phyloP scores from a whole-genome alignment of 53 echinoderm and acorn worm species.

The Zoroaster sp. region DNA sequence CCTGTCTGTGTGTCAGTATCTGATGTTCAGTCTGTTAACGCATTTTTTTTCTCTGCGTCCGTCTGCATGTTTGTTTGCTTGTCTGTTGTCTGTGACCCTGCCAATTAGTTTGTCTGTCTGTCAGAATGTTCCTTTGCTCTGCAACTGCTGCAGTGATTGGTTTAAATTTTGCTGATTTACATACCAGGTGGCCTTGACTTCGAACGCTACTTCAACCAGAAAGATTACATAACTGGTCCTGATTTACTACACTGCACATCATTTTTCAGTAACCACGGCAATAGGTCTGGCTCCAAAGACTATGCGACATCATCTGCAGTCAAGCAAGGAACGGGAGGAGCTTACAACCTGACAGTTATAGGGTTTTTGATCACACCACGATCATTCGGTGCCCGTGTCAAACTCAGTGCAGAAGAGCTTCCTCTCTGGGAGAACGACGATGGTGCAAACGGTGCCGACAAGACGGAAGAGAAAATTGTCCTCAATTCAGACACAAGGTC shows the following conservation, averaged over 20 bases:
- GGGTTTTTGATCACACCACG: constrained; percentile 85
- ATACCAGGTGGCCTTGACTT: constrained; percentile 56
- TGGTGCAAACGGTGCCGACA: background rate
- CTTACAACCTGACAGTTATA: constrained; percentile 66
- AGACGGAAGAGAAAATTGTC: background rate
- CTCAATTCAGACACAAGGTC: background rate
- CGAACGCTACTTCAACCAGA: constrained; percentile 62
- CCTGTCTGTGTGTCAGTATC: background rate
- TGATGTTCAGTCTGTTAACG: too few relatives aligned
- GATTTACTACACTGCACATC: constrained; percentile 85
- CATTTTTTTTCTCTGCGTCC: too few relatives aligned
- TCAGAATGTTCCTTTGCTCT: too few relatives aligned
- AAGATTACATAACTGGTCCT: constrained; percentile 59
- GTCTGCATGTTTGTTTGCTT: too few relatives aligned
- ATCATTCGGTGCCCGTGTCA: constrained; percentile 75
- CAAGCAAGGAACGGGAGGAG: constrained; percentile 36
- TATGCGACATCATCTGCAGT: constrained; percentile 53
- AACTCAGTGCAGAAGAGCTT: constrained; percentile 60
- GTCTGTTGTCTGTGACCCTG: too few relatives aligned
- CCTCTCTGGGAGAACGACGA: constrained; percentile 63
- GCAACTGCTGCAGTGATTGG: too few relatives aligned
- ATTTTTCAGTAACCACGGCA: constrained; percentile 67
- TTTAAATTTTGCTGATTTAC: background rate
- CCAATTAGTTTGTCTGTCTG: too few relatives aligned
- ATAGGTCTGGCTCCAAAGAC: constrained; percentile 26